Evolutionary conservation across 2,113 vertebrate genomes (phyloP).

Genomic region (Thamnophis sirtalis): DNA sequence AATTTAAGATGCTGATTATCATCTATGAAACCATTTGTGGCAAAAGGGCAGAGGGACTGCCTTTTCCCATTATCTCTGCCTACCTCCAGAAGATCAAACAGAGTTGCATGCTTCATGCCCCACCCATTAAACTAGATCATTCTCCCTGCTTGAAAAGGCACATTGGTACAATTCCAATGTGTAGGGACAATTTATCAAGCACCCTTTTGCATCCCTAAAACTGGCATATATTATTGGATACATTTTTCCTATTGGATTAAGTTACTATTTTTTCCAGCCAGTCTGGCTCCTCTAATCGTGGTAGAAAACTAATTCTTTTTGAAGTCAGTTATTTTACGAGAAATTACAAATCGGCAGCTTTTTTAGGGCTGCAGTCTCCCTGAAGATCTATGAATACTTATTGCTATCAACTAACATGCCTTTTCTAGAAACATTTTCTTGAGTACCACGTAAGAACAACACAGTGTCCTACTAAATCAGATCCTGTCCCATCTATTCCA

Average conservation of each 20-base stretch:
- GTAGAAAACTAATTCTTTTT: background rate
- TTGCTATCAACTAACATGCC: background rate
- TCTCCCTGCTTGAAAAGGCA: background rate
- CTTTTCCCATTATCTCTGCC: background rate
- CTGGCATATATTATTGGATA: background rate
- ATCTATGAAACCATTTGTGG: background rate
- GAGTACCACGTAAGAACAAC: background rate
- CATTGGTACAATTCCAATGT: background rate
- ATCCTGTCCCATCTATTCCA: background rate
- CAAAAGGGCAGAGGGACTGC: background rate
- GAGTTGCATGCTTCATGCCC: background rate
- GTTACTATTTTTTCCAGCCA: background rate
- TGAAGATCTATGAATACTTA: background rate
- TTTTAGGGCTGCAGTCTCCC: background rate
- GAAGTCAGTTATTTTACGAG: background rate
- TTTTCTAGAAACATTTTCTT: background rate
- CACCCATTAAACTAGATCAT: background rate
- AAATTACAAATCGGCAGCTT: background rate
- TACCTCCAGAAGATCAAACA: background rate
- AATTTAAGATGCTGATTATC: background rate
- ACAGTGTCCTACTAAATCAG: background rate
- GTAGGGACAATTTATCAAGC: background rate
- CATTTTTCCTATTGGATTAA: background rate
- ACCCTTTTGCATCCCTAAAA: background rate
- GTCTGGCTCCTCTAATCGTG: background rate